These are phyloP conservation scores for Allobates femoralis DNA, from an alignment of 2,797 vertebrate genomes.

Conservation along the genomic window DNA sequence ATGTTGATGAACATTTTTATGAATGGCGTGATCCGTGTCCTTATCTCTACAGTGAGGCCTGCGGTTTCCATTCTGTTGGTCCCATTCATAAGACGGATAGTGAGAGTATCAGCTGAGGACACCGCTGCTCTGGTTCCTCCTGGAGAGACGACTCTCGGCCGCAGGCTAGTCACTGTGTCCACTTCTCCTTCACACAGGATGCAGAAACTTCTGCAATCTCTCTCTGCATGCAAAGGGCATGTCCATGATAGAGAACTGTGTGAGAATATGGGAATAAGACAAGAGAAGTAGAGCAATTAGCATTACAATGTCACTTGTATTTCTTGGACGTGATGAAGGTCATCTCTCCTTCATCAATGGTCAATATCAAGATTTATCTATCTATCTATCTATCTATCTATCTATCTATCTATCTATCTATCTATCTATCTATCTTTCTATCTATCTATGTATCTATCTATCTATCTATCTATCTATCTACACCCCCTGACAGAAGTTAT, in stretches of 20 bases:
- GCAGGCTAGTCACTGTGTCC: constrained; percentile 28
- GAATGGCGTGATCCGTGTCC: neutral
- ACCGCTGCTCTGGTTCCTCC: neutral
- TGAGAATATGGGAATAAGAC: neutral
- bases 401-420: constrained; percentile 18
- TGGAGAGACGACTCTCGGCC: neutral
- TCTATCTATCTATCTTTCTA: constrained; percentile 14
- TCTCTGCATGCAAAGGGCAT: constrained; percentile 13
- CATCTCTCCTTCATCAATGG: too few relatives aligned
- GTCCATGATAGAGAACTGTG: neutral
- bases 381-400: neutral
- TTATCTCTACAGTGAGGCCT: neutral
- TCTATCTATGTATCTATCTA: constrained; percentile 3
- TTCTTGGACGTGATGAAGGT: neutral
- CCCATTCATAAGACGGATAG: constrained; percentile 14
- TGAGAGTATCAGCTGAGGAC: neutral
- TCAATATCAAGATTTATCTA: neutral
- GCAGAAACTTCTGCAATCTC: constrained; percentile 2
- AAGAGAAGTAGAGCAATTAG: neutral
- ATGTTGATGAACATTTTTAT: neutral
- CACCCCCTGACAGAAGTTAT: too few relatives aligned
- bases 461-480: constrained; percentile 19
- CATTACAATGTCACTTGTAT: neutral
- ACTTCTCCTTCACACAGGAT: constrained; percentile 41
- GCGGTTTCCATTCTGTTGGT: neutral